Evolutionary conservation across 2,113 vertebrate genomes (phyloP).

Genomic region (Macheiramphus alcinus): DNA sequence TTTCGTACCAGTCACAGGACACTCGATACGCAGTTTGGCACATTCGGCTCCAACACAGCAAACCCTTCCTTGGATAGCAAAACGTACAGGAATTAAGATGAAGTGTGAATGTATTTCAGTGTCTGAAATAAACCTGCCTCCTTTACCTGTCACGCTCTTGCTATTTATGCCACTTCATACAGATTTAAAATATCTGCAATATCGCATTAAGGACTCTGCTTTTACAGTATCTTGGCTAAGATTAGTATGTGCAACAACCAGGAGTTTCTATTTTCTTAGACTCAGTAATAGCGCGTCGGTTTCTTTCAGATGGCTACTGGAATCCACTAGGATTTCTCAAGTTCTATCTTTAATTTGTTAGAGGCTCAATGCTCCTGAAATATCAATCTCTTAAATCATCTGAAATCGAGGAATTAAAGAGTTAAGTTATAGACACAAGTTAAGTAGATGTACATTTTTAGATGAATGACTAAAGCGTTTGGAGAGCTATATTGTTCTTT

Average conservation of each 20-base stretch:
- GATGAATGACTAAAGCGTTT: not conserved
- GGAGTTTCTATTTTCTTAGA: not conserved
- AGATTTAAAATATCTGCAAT: not conserved
- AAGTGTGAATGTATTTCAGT: not conserved
- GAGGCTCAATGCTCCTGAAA: not conserved
- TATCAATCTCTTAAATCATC: not conserved
- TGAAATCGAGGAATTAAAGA: not conserved
- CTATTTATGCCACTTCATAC: not conserved
- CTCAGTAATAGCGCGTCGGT: not conserved
- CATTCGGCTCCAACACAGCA: not conserved
- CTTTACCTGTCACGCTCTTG: not conserved
- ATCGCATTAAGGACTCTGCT: not conserved
- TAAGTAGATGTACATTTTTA: not conserved
- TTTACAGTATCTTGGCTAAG: not conserved
- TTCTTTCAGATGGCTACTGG: not conserved
- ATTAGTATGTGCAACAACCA: not conserved
- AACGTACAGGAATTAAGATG: not conserved
- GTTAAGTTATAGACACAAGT: not conserved
- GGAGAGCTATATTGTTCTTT: not conserved
- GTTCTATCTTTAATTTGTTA: not conserved
- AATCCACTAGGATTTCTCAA: not conserved
- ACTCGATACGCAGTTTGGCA: rapidly evolving
- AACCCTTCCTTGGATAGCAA: not conserved
- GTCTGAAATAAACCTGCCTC: not conserved
- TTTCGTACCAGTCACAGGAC: not conserved